Conservation (phyloP, 2,113 vertebrate species). For the Natator depressus region DNA sequence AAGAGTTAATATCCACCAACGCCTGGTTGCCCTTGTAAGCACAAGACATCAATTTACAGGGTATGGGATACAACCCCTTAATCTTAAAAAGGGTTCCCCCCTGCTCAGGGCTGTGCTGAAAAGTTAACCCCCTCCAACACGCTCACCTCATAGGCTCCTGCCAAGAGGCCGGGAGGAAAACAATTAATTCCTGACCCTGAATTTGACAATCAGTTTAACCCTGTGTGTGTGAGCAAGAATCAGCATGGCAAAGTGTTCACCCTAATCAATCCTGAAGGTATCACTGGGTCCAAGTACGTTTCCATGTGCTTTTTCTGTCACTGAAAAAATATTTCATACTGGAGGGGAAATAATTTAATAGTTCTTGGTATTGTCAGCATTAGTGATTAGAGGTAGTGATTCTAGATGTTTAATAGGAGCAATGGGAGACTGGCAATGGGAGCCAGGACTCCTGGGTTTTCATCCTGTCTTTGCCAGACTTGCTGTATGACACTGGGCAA, state of each 20-base stretch:
- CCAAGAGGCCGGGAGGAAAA: neutral
- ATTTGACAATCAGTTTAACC: neutral
- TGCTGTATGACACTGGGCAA: constrained; percentile 35
- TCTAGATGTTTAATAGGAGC: constrained; percentile 13
- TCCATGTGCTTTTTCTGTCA: neutral
- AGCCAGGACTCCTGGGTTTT: neutral
- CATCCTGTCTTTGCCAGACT: constrained; percentile 39
- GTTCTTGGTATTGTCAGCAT: neutral
- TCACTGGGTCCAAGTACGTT: neutral
- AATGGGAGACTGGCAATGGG: constrained; percentile 8
- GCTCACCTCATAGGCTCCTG: neutral
- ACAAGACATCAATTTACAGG: neutral
- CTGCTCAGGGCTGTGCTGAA: neutral
- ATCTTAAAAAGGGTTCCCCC: neutral
- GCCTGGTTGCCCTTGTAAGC: neutral
- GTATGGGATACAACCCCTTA: neutral
- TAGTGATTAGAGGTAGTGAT: constrained; percentile 12
- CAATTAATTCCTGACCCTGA: neutral
- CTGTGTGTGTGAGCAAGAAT: neutral
- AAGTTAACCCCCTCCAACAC: neutral
- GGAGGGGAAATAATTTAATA: neutral
- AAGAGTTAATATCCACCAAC: neutral
- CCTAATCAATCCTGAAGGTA: neutral
- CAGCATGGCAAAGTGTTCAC: neutral
- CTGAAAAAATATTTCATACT: neutral